phyloP scores from a whole-genome alignment of 2,113 vertebrate genomes.

The Mugil cephalus region DNA sequence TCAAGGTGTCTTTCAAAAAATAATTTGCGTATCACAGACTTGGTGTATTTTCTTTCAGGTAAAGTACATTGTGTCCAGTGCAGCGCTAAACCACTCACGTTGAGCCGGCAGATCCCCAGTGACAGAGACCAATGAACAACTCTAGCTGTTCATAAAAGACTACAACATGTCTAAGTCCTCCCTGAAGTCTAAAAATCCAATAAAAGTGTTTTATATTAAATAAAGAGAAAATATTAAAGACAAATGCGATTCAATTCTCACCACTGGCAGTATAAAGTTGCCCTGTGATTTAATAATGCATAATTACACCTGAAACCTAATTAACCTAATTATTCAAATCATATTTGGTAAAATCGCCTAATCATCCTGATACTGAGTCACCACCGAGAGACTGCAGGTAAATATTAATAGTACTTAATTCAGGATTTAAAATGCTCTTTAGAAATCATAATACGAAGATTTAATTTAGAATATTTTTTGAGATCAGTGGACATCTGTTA shows the following conservation, averaged over 20 bases:
- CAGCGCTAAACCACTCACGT: neutral
- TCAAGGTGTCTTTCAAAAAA: too few species aligned
- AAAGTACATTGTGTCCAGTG: neutral
- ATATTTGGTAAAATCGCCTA: neutral
- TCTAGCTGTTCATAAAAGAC: too few species aligned
- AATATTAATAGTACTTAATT: neutral
- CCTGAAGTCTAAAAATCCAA: neutral
- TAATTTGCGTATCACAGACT: neutral
- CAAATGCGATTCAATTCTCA: neutral
- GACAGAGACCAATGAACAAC: too few species aligned
- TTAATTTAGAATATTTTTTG: constrained; percentile 9
- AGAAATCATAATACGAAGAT: neutral
- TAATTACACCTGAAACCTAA: neutral
- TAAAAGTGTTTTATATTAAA: neutral
- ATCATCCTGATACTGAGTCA: neutral
- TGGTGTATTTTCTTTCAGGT: neutral
- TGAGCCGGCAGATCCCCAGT: neutral
- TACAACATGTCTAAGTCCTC: too few species aligned
- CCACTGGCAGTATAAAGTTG: neutral
- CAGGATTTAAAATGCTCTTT: neutral
- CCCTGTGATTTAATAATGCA: neutral
- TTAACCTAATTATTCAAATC: neutral
- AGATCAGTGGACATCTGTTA: constrained; percentile 46
- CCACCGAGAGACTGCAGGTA: neutral
- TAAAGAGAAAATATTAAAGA: neutral